Evolutionary conservation across 2,797 vertebrate species (phyloP).

Genomic region (Enteromius treurensis): DNA sequence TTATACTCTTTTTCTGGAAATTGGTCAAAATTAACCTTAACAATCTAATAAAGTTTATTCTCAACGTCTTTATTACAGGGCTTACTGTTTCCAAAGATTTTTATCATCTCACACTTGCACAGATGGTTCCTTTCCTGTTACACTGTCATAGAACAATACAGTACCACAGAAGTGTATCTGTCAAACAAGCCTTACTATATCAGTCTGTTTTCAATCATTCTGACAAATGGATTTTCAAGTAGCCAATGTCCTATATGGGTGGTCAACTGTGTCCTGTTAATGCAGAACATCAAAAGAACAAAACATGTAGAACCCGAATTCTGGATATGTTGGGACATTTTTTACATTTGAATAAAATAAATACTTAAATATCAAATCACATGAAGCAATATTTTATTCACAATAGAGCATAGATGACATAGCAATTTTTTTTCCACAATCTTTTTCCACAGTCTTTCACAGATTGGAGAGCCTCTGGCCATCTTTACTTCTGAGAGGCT

Average conservation of each 20-base stretch:
- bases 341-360: too few species aligned
- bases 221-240: not conserved
- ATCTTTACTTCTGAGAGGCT: too few species aligned
- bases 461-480: too few species aligned
- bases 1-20: not conserved
- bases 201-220: not conserved
- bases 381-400: too few species aligned
- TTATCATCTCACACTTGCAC: not conserved
- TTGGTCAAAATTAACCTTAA: not conserved
- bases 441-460: too few species aligned
- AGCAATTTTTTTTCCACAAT: too few species aligned
- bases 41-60: not conserved
- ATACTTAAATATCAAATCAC: too few species aligned
- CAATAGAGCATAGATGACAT: too few species aligned
- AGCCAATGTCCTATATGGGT: not conserved
- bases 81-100: not conserved
- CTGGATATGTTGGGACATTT: too few species aligned
- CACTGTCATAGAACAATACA: not conserved
- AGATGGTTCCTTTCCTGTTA: conserved; percentile 10
- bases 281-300: conserved; percentile 28
- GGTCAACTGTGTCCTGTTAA: not conserved
- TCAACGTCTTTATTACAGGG: not conserved
- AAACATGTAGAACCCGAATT: not conserved
- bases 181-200: not conserved
- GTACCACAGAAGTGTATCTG: not conserved